Conservation (phyloP, 2,888 invertebrate species). For the Salpingus planirostris region DNA sequence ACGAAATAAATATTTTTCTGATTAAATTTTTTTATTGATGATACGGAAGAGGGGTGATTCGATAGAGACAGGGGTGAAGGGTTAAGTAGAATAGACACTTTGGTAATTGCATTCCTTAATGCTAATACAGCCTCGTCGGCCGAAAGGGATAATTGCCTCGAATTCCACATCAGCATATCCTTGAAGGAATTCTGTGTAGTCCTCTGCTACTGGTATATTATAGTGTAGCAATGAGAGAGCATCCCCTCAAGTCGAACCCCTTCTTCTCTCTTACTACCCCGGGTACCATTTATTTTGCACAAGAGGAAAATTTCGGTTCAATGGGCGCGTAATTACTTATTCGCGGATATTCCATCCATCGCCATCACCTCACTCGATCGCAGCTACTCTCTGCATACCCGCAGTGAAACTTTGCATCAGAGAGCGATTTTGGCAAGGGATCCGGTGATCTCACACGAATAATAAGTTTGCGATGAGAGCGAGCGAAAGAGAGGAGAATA, state of each 20-base stretch:
- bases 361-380: too few species aligned
- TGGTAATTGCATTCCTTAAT: constrained; percentile 38
- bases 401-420: background rate
- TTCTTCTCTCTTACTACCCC: constrained; percentile 8
- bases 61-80: constrained; percentile 25
- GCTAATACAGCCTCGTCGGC: constrained; percentile 36
- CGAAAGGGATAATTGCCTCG: constrained; percentile 34
- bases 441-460: too few species aligned
- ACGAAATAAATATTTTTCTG: too few species aligned
- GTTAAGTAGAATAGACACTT: constrained; percentile 34
- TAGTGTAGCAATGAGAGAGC: too few species aligned
- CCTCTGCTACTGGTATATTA: background rate
- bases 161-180: constrained; percentile 34
- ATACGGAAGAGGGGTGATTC: too few species aligned
- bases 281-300: constrained; percentile 13
- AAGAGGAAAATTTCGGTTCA: constrained; percentile 11
- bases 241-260: too few species aligned
- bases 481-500: too few species aligned
- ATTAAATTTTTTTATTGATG: too few species aligned
- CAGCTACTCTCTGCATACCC: background rate
- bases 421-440: background rate
- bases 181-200: constrained; percentile 24
- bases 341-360: too few species aligned
- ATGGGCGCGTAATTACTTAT: constrained; percentile 14
- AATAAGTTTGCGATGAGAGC: too few species aligned